Percentiles rank a stretch among this genome's conserved stretches.
Evolutionary conservation across 2,888 invertebrate genomes (phyloP).

Genomic region (Omphaloscelis lunosa): DNA sequence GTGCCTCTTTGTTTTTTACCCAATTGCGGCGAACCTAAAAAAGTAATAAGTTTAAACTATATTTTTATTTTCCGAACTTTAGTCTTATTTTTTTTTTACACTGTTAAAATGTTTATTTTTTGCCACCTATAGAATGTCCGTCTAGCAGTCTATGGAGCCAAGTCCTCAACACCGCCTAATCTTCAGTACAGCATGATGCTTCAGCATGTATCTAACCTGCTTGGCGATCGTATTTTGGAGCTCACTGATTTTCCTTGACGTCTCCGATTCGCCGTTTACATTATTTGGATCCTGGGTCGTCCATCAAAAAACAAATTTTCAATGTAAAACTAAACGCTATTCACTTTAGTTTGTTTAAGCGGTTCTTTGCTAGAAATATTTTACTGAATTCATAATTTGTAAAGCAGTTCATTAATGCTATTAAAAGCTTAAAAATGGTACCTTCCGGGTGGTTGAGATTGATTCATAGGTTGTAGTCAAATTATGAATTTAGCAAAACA

Average conservation of each 20-base stretch:
- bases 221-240: constrained; percentile 96
- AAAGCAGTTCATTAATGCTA: no score
- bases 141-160: not conserved
- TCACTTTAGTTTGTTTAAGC: constrained; percentile 47
- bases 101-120: not conserved
- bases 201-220: constrained; percentile 92
- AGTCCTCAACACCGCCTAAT: constrained; percentile 25
- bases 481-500: constrained; percentile 58
- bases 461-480: not conserved
- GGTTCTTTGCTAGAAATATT: constrained; percentile 44
- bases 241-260: constrained; percentile 92
- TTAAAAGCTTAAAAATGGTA: no score
- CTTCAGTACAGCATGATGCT: constrained; percentile 58
- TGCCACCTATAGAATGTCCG: not conserved
- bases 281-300: constrained; percentile 86
- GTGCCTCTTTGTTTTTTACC: not conserved
- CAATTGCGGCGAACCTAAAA: not conserved
- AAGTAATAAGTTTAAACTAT: not conserved
- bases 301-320: constrained; percentile 78
- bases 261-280: constrained; percentile 87
- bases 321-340: constrained; percentile 69
- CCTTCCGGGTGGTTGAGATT: not conserved
- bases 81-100: not conserved
- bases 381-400: constrained; percentile 49
- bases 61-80: not conserved